These are phyloP conservation scores for Drosophila micromelanica DNA, from an alignment of 1,140 invertebrate species.

Conservation along the genomic window DNA sequence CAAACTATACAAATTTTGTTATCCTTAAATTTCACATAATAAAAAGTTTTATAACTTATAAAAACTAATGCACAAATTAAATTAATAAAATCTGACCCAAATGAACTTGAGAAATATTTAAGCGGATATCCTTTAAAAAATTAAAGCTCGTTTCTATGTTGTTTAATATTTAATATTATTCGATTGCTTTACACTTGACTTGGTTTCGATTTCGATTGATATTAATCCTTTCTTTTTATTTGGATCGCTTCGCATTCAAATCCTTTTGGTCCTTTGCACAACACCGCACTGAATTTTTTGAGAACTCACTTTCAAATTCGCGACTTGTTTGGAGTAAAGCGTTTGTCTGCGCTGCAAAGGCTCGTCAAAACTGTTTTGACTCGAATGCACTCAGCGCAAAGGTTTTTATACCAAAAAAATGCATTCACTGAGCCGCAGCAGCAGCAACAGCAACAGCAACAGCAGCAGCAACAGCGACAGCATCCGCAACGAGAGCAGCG, in stretches of 20 bases:
- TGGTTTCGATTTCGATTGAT: too few species aligned
- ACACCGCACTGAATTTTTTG: constrained; percentile 6
- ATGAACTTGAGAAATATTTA: not conserved
- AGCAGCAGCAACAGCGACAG: constrained; percentile 47
- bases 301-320: constrained; percentile 67
- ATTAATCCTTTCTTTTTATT: constrained; percentile 1
- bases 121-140: not conserved
- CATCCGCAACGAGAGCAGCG: constrained; percentile 70
- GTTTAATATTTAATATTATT: not conserved
- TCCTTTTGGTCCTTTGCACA: constrained; percentile 17
- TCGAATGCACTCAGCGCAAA: constrained; percentile 65
- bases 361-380: constrained; percentile 82
- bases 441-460: constrained; percentile 10
- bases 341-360: constrained; percentile 62
- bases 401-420: constrained; percentile 81
- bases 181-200: not conserved
- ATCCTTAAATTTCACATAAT: too few species aligned
- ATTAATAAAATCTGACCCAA: too few species aligned
- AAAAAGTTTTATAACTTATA: too few species aligned
- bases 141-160: too few species aligned
- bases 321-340: constrained; percentile 45
- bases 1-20: too few species aligned
- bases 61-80: too few species aligned
- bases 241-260: not conserved
- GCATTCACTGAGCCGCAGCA: constrained; percentile 60